A percentile compares a stretch with the other conserved stretches of the same genome.
Conservation (phyloP, 2,797 vertebrate genomes). For the Falco concolor region DNA sequence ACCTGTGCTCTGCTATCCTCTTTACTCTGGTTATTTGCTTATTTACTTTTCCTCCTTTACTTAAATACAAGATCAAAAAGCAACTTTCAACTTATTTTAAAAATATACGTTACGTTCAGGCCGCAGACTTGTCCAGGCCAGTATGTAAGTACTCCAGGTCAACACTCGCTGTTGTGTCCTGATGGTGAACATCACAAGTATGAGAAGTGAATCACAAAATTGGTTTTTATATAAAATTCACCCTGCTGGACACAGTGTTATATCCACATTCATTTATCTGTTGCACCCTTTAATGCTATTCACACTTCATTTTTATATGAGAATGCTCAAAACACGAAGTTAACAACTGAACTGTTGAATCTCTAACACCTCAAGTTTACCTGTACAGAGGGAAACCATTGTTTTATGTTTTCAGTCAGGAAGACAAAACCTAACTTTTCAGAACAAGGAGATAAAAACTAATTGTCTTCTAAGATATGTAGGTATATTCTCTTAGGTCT, state of each 20-base stretch:
- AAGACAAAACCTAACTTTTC: constrained; percentile 29
- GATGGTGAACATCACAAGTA: constrained; percentile 44
- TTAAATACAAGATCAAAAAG: constrained; percentile 9
- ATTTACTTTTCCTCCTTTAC: background rate
- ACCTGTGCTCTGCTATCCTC: background rate
- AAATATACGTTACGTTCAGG: background rate
- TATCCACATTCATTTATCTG: constrained; percentile 76
- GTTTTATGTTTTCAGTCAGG: constrained; percentile 2
- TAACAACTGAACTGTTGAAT: constrained; percentile 39
- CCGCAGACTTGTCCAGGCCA: background rate
- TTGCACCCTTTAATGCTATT: constrained; percentile 72
- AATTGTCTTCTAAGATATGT: background rate
- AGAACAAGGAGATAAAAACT: constrained; percentile 25
- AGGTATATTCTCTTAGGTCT: background rate
- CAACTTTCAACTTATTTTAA: background rate
- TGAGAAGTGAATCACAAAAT: constrained; percentile 49
- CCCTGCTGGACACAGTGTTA: constrained; percentile 35
- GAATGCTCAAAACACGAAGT: constrained; percentile 47
- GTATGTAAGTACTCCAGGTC: constrained; percentile 9
- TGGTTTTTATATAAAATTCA: background rate
- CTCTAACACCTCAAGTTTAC: constrained; percentile 30
- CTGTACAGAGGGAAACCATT: constrained; percentile 29
- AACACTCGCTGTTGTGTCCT: constrained; percentile 9
- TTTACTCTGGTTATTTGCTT: background rate
- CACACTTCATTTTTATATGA: constrained; percentile 54